phyloP scores from a whole-genome alignment of 2,113 vertebrate genomes.

The Pterophyllum scalare region DNA sequence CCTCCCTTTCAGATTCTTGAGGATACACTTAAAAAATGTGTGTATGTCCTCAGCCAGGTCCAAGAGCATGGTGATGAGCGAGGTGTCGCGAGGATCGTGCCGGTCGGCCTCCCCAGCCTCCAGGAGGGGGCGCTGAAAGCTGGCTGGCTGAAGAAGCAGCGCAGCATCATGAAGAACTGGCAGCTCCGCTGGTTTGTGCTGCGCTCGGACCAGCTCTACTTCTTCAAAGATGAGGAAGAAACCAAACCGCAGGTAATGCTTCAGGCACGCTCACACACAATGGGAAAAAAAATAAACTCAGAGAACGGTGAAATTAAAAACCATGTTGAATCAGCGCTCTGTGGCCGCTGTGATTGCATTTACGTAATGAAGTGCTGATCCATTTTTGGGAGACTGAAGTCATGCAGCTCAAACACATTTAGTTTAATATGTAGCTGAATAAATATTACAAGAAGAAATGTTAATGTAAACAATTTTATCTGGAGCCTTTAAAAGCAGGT shows the following conservation, averaged over 20 bases:
- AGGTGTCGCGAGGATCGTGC: constrained; percentile 79
- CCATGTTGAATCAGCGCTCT: not conserved
- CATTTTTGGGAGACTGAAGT: not conserved
- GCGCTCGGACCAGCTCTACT: constrained; percentile 89
- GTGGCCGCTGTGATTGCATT: not conserved
- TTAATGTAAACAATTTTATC: not conserved
- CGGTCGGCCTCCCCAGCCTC: constrained; percentile 77
- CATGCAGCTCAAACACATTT: not conserved
- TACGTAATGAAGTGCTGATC: not conserved
- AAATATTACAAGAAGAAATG: not conserved
- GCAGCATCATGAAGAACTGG: constrained; percentile 96
- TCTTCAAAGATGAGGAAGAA: constrained; percentile 95
- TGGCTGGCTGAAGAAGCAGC: constrained; percentile 94
- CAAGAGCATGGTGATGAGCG: constrained; percentile 96
- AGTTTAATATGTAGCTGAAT: not conserved
- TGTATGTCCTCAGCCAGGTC: constrained; percentile 86
- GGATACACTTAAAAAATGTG: not conserved
- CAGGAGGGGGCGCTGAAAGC: constrained; percentile 89
- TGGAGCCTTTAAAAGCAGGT: not conserved
- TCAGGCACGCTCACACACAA: not conserved
- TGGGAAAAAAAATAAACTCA: not conserved
- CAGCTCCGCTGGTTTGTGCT: constrained; percentile 95
- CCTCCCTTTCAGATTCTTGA: not conserved
- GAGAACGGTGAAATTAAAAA: not conserved
- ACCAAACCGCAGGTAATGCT: constrained; percentile 89